Base-by-base conservation (phyloP, 1,140 invertebrate species). In the Goniozus legneri region DNA sequence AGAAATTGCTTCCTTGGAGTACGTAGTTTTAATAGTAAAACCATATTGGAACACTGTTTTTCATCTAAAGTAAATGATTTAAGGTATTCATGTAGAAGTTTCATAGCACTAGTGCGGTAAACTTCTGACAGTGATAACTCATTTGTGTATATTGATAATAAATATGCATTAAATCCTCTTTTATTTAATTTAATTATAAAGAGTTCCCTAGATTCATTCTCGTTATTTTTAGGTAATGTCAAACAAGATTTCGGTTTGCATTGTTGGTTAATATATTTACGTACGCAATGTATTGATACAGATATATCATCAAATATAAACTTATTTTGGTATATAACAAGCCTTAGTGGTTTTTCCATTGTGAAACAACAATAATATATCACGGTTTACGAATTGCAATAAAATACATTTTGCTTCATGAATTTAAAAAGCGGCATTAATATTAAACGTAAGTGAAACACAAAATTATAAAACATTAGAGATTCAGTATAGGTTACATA, bases 1-100 rank as follows among this genome's bases (percentile, higher is more conserved):
- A 88, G 71, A 30, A 83, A 78, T 59, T 87, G 79, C 44, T 66
- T 77, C 20, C 71, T 76, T 7, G 84, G 81, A 19, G 74, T 63
- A 31, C 50, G 43, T 16, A 76, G 47, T 43, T 58, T 73, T 2
- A 69, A 54, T 51, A 74, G 46, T 3, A 65, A 24, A 8, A 8
- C 3, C 37, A 50, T 34, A 7, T 27, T 13, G 6, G 44, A 2
- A 2, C 16, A 18, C n/a, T 44, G 19, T 19, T 16, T 34, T 44
- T 19, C 7, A 22, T 14, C 50, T 19, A 22, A 38, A 21, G 20
- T 10, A 15, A 8, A 33, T n/a, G 31, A 18, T 30, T 16, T 27
- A 15, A 43, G 31, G 19, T 56, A 56, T 21, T 46, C 8, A 19
- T 47, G 22, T 18, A 73, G 48, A 2, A 27, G 14, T 30, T 48